Base-by-base conservation (phyloP, 2,888 invertebrate genomes). In the Hypercompe scribonia region DNA sequence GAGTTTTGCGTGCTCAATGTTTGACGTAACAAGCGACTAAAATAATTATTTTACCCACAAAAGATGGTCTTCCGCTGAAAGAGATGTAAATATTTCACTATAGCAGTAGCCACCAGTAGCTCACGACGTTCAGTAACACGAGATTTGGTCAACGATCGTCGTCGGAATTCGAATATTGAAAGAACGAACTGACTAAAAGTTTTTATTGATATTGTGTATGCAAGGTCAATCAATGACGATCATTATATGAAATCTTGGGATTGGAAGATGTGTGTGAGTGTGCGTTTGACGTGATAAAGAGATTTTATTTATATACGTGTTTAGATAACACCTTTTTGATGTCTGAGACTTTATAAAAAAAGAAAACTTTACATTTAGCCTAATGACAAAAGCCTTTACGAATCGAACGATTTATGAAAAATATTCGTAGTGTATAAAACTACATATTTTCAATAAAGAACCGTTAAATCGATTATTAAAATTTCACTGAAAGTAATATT, bases 1-100 rank as follows among this genome's bases (percentile, higher is more conserved):
- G 79, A 80, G 79, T 89, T 90, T 93, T 89, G 92, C 93, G 94
- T 94, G 93, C 84, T 88, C 90, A 85, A 86, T 87, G 87, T 90
- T 90, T 89, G 87, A 89, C 84, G 85, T 89, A 89, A 91, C 83
- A 87, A 87, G 86, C 86, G 79, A 87, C 86, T 90, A 88, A 88
- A 85, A 86, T 83, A 84, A 84, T 71, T 74, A 83, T 78, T 72
- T 81, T 39, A 69, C 54, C 21, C 39, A 70, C 46, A 64, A 70
- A 31, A 24, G 24, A 1, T 61, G 15, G 31, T n/a, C 7, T 61
- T 68, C 21, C 24, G 71, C 42, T 64, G 67, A 11, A 50, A 70
- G 54, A 66, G 58, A 61, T 61, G 42, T 65, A n/a, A n/a, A 54
- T n/a, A 54, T 65, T 33, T 65, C 11, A 24, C 3, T 34, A 21